Conservation (phyloP, 2,113 vertebrate genomes). For the Nothocercus julius region DNA sequence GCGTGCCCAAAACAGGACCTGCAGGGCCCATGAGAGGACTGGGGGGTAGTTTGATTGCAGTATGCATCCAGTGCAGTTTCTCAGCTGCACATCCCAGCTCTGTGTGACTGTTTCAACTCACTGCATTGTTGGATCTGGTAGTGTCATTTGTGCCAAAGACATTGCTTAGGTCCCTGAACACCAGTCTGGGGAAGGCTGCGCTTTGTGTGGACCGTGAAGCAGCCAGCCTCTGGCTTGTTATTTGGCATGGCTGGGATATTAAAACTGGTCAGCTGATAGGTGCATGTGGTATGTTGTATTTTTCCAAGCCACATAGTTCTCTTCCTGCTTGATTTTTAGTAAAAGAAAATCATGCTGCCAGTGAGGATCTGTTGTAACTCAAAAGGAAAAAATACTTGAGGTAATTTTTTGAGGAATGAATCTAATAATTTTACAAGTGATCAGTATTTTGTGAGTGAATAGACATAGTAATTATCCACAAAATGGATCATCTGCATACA, state of each 20-base stretch:
- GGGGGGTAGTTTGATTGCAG: background rate
- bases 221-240: fast-evolving
- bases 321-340: background rate
- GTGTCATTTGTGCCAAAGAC: background rate
- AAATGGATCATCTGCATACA: background rate
- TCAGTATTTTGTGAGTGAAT: background rate
- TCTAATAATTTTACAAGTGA: background rate
- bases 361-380: background rate
- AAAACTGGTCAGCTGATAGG: background rate
- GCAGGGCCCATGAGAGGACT: background rate
- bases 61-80: fast-evolving
- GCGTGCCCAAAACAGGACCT: background rate
- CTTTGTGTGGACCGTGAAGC: background rate
- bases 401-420: background rate
- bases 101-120: background rate
- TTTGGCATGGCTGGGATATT: background rate
- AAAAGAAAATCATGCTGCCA: fast-evolving
- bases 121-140: fast-evolving
- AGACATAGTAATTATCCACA: background rate
- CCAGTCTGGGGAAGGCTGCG: background rate
- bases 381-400: background rate
- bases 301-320: background rate
- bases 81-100: background rate
- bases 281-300: background rate
- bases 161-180: no score